Conservation (phyloP, 2,888 invertebrate genomes). For the Lasioglossum vierecki region DNA sequence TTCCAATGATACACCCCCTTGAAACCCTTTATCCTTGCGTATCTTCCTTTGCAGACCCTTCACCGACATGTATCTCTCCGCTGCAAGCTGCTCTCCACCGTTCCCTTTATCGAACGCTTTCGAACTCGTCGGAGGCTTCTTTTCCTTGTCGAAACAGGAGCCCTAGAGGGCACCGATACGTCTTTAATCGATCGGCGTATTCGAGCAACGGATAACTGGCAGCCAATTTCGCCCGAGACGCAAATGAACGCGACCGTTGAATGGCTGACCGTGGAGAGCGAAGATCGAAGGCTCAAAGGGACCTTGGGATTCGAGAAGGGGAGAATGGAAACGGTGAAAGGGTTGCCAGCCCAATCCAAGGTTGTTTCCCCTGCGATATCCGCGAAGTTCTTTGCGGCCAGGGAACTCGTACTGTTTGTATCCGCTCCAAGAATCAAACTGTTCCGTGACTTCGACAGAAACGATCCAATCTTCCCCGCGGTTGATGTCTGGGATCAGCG, state of each 20-base stretch:
- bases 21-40: background rate
- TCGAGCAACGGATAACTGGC: conserved; percentile 45
- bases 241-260: conserved; percentile 44
- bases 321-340: background rate
- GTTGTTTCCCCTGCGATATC: conserved; percentile 22
- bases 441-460: conserved; percentile 11
- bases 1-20: background rate
- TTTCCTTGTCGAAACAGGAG: background rate
- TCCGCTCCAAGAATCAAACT: conserved; percentile 11
- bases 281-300: conserved; percentile 26
- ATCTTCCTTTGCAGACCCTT: background rate
- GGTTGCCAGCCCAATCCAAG: conserved; percentile 22
- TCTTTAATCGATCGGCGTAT: conserved; percentile 32
- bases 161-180: background rate
- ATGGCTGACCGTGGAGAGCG: conserved; percentile 15
- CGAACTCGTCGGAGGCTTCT: background rate
- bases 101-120: conserved; percentile 1
- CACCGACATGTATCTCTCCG: background rate
- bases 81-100: background rate
- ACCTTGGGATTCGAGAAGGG: conserved; percentile 4
- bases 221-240: conserved; percentile 67
- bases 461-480: conserved; percentile 28
- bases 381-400: conserved; percentile 43
- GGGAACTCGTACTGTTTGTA: background rate
- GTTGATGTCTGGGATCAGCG: conserved; percentile 15